phyloP scores from a whole-genome alignment of 2,797 vertebrate genomes.

The Hoplostethus atlanticus region DNA sequence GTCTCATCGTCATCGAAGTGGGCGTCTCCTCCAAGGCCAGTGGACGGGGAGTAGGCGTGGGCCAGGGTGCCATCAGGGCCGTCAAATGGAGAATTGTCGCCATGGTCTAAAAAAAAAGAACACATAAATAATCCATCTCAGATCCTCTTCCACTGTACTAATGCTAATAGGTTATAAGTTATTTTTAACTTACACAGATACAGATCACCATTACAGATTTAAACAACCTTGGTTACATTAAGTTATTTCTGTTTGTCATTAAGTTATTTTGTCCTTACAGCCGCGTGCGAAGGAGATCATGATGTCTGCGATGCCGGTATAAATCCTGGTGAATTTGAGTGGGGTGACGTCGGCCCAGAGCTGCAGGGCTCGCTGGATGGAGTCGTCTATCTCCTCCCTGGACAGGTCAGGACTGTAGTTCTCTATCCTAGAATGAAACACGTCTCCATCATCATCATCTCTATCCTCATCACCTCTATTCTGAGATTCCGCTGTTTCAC shows the following conservation, averaged over 20 bases:
- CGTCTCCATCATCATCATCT: too few relatives aligned
- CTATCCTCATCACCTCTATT: too few relatives aligned
- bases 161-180: too few relatives aligned
- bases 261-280: slow-evolving; percentile 81
- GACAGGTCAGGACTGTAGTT: slow-evolving; percentile 94
- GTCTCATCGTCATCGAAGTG: slow-evolving; percentile 92
- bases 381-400: slow-evolving; percentile 85
- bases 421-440: slow-evolving; percentile 81
- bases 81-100: slow-evolving; percentile 89
- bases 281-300: slow-evolving; percentile 89
- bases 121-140: neutral
- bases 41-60: slow-evolving; percentile 86
- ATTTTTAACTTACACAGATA: too few relatives aligned
- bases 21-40: slow-evolving; percentile 87
- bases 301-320: slow-evolving; percentile 89
- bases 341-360: slow-evolving; percentile 93
- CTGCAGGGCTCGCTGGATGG: slow-evolving; percentile 87
- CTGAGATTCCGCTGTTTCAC: too few relatives aligned
- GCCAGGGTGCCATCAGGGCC: slow-evolving; percentile 84
- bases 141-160: neutral
- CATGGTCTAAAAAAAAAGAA: slow-evolving; percentile 81
- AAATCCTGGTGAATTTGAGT: slow-evolving; percentile 86
- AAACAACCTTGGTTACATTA: too few relatives aligned
- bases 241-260: too few relatives aligned
- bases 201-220: too few relatives aligned